Conservation (phyloP, 1,140 invertebrate genomes). For the Euwallacea similis region DNA sequence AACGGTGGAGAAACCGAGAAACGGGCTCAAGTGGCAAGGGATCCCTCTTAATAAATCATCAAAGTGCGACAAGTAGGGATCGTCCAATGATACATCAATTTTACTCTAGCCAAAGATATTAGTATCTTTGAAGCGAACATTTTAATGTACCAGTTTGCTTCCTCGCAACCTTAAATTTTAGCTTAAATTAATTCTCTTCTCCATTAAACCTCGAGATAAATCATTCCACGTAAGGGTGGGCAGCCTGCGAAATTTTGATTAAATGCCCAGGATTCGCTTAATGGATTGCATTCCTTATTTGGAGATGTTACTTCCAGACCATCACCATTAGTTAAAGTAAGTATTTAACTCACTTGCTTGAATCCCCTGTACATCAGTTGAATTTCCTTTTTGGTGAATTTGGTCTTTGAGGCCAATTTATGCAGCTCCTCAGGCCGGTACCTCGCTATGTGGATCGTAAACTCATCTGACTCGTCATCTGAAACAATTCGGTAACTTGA, state of each 20-base stretch:
- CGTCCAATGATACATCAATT: background rate
- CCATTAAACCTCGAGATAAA: conserved; percentile 1
- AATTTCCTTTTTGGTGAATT: conserved; percentile 86
- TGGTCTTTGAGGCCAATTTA: conserved; percentile 78
- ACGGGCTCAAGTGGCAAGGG: no score
- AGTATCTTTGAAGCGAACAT: background rate
- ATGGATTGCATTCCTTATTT: background rate
- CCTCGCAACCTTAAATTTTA: background rate
- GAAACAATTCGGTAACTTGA: conserved; percentile 32
- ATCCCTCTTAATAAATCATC: no score
- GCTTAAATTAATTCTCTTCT: conserved; percentile 1
- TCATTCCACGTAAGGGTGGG: background rate
- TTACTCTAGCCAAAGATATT: background rate
- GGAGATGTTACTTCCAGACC: no score
- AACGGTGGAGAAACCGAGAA: no score
- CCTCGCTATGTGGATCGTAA: conserved; percentile 56
- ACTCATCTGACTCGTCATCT: conserved; percentile 52
- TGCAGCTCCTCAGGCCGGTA: conserved; percentile 83
- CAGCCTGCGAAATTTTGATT: background rate
- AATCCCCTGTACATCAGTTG: conserved; percentile 92
- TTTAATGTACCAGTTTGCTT: background rate
- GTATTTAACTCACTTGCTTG: conserved; percentile 70
- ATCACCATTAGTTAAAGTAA: no score
- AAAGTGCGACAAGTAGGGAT: no score
- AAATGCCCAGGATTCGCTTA: background rate